phyloP scores from a whole-genome alignment of 1,140 invertebrate species.

The Solenopsis invicta region DNA sequence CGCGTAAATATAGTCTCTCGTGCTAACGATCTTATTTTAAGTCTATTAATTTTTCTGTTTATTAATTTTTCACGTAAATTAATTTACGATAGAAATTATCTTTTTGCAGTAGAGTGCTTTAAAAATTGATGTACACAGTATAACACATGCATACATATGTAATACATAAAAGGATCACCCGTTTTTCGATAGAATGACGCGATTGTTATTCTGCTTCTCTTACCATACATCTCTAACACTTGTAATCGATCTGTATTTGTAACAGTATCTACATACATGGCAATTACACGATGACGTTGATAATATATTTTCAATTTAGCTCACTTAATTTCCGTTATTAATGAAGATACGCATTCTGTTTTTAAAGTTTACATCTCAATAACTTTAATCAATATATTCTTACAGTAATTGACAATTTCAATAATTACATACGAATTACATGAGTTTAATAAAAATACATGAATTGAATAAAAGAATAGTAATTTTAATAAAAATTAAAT shows the following conservation, averaged over 20 bases:
- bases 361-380: background rate
- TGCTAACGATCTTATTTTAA: constrained; percentile 23
- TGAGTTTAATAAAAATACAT: background rate
- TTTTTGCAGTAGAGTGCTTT: background rate
- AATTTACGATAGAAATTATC: background rate
- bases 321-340: constrained; percentile 1
- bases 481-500: background rate
- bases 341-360: background rate
- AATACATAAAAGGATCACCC: background rate
- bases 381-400: background rate
- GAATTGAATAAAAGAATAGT: background rate
- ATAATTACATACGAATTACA: background rate
- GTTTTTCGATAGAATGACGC: constrained; percentile 35
- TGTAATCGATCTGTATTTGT: constrained; percentile 56
- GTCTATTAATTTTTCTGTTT: constrained; percentile 16
- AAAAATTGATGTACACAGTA: background rate
- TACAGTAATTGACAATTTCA: background rate
- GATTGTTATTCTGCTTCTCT: constrained; percentile 69
- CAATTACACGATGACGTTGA: constrained; percentile 1
- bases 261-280: constrained; percentile 38
- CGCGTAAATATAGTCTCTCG: background rate
- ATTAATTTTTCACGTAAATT: background rate
- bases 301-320: background rate
- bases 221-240: constrained; percentile 79
- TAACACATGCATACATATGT: background rate